Evolutionary conservation across 2,888 invertebrate species (phyloP).

Genomic region (Hydropsyche betteni): DNA sequence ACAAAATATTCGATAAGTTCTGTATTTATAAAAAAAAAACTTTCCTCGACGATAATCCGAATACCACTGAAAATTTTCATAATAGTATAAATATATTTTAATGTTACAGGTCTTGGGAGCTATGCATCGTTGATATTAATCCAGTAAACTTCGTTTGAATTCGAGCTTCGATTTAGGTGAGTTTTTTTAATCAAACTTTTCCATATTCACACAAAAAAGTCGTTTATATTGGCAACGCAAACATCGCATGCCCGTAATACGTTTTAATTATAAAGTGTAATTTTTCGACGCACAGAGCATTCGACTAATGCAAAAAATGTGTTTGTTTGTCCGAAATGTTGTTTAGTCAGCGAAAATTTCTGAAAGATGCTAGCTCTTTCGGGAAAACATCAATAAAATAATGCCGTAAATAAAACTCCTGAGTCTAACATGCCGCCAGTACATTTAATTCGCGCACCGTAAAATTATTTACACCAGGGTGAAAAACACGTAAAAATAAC

Average conservation of each 20-base stretch:
- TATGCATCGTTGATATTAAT: too few relatives aligned
- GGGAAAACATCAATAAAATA: constrained; percentile 29
- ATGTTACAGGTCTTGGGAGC: too few relatives aligned
- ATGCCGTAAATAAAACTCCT: constrained; percentile 16
- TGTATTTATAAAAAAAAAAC: background rate
- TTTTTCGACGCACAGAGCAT: background rate
- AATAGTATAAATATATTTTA: too few relatives aligned
- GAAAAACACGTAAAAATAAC: constrained; percentile 19
- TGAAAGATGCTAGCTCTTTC: background rate
- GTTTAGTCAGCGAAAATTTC: background rate
- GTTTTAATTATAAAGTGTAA: too few relatives aligned
- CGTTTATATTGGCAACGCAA: too few relatives aligned
- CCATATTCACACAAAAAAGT: too few relatives aligned
- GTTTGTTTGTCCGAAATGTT: background rate
- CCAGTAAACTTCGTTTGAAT: too few relatives aligned
- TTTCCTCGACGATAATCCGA: too few relatives aligned
- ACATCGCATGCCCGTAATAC: too few relatives aligned
- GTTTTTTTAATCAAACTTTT: too few relatives aligned
- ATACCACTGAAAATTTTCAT: too few relatives aligned
- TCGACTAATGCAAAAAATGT: background rate
- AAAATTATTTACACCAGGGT: constrained; percentile 19
- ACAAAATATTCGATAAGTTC: constrained; percentile 5
- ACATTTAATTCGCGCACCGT: constrained; percentile 29
- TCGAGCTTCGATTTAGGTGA: background rate
- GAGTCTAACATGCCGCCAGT: constrained; percentile 20